Conservation (phyloP, 2,888 invertebrate genomes). For the Melinopterus prodromus region DNA sequence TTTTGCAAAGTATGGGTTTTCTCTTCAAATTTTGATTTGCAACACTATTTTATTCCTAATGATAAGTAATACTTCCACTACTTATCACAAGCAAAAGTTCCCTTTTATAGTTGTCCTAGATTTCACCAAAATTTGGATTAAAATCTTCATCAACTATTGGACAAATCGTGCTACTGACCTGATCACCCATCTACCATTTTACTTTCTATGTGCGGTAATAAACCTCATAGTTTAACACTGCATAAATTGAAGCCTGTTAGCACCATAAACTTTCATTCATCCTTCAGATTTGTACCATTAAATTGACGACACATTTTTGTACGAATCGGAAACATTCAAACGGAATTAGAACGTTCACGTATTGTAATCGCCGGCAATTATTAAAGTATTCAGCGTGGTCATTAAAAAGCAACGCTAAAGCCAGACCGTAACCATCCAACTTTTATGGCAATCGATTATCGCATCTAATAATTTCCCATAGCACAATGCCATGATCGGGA, state of each 20-base stretch:
- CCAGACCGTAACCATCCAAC: conserved; percentile 4
- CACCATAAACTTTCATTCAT: neutral
- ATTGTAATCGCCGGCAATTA: neutral
- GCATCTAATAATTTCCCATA: conserved; percentile 4
- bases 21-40: too few species aligned
- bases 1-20: too few species aligned
- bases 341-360: neutral
- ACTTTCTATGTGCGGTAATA: too few species aligned
- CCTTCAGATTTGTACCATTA: neutral
- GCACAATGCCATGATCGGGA: neutral
- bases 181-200: too few species aligned
- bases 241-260: neutral
- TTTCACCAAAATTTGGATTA: too few species aligned
- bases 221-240: neutral
- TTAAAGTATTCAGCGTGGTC: neutral
- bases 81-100: too few species aligned
- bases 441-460: neutral
- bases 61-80: too few species aligned
- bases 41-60: too few species aligned
- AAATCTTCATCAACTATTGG: too few species aligned
- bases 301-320: neutral
- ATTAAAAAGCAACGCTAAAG: conserved; percentile 4
- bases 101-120: too few species aligned
- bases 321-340: neutral
- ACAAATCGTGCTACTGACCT: too few species aligned